These are phyloP conservation scores for Acrocephalus kingi DNA, from an alignment of 2,113 vertebrate species.

Conservation along the genomic window DNA sequence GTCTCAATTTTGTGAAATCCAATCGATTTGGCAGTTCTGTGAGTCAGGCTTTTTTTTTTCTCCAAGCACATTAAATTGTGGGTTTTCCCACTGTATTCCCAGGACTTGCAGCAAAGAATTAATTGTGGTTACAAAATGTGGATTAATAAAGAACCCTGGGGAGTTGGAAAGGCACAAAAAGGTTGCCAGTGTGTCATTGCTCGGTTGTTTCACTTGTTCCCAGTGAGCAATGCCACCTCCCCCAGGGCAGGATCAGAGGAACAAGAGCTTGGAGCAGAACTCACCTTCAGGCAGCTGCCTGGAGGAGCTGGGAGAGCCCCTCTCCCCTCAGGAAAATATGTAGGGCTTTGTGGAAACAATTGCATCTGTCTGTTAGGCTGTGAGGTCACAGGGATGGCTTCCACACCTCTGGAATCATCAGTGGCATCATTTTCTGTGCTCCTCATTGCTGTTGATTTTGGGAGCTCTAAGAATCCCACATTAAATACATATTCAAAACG, in stretches of 20 bases:
- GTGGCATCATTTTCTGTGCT: neutral
- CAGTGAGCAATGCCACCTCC: neutral
- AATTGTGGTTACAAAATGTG: neutral
- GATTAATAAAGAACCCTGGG: neutral
- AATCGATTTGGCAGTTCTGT: neutral
- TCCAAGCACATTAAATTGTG: neutral
- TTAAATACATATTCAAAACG: neutral
- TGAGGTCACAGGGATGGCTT: neutral
- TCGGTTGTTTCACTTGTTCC: neutral
- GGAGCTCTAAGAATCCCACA: neutral
- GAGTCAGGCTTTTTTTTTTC: neutral
- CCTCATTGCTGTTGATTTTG: neutral
- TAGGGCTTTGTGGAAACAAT: neutral
- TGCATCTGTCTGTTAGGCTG: neutral
- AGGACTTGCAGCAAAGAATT: neutral
- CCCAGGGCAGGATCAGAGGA: neutral
- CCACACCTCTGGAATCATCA: neutral
- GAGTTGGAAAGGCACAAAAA: neutral
- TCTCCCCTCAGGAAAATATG: too few relatives aligned
- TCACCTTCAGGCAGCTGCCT: accelerated
- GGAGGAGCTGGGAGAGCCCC: neutral
- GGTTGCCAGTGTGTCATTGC: neutral
- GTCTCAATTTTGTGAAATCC: neutral
- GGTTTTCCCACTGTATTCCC: neutral
- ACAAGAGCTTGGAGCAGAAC: neutral